Evolutionary conservation across 2,888 invertebrate species (phyloP).

Genomic region (Ischnus inquisitorius): DNA sequence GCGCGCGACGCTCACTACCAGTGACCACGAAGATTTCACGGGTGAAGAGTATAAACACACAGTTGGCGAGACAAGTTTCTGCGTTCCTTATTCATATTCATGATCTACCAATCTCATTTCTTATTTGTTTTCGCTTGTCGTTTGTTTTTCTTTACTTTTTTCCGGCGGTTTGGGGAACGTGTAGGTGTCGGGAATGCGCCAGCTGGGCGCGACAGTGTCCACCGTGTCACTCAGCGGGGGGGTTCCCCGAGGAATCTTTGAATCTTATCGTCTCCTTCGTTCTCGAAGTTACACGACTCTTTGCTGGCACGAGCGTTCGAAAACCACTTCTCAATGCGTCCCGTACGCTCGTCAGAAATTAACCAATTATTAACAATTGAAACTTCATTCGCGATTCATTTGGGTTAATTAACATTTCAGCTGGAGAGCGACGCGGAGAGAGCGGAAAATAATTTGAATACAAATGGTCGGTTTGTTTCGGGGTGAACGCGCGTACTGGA

Average conservation of each 20-base stretch:
- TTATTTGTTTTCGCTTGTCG: slow-evolving; percentile 56
- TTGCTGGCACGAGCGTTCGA: too few species aligned
- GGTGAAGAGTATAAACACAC: slow-evolving; percentile 1
- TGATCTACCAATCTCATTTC: slow-evolving; percentile 63
- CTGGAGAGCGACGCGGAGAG: neutral
- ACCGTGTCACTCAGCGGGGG: slow-evolving; percentile 69
- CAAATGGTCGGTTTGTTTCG: slow-evolving; percentile 57
- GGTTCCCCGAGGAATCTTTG: slow-evolving; percentile 58
- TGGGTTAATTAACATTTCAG: neutral
- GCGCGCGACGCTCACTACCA: neutral
- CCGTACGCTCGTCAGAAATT: neutral
- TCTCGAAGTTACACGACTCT: neutral
- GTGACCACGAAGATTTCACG: slow-evolving; percentile 23
- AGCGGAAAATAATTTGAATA: slow-evolving; percentile 60
- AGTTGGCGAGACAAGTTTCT: slow-evolving; percentile 20
- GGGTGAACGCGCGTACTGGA: slow-evolving; percentile 54
- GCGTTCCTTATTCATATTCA: slow-evolving; percentile 60
- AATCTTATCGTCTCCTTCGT: slow-evolving; percentile 55
- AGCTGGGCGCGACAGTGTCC: slow-evolving; percentile 66
- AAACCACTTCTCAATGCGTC: too few species aligned
- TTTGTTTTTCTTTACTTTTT: slow-evolving; percentile 6
- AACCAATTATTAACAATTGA: neutral
- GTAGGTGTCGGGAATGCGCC: slow-evolving; percentile 68
- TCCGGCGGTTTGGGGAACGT: slow-evolving; percentile 4
- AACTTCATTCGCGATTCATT: neutral